Evolutionary conservation across 1,140 invertebrate genomes (phyloP).

Genomic region (Hyposmocoma kahamanoa): DNA sequence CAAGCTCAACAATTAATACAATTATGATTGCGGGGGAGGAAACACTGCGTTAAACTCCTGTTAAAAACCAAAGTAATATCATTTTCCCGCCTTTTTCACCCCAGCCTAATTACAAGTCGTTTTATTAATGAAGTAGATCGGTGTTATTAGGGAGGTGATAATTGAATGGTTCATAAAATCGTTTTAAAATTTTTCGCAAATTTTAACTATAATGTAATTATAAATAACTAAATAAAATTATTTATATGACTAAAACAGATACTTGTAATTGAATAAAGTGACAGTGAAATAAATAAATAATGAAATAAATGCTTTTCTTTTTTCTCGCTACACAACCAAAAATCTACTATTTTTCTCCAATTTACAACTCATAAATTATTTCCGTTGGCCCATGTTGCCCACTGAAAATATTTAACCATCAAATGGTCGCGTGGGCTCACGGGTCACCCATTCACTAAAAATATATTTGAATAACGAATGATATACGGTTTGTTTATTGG

Average conservation of each 20-base stretch:
- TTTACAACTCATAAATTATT: constrained; percentile 57
- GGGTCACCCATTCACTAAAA: constrained; percentile 65
- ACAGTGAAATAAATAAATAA: too few relatives aligned
- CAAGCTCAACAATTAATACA: constrained; percentile 59
- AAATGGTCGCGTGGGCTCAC: constrained; percentile 64
- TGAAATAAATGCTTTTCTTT: too few relatives aligned
- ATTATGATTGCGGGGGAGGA: constrained; percentile 52
- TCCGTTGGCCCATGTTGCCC: constrained; percentile 37
- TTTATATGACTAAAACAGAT: too few relatives aligned
- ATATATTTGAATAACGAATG: constrained; percentile 70
- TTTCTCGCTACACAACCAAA: too few relatives aligned
- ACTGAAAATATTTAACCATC: constrained; percentile 65
- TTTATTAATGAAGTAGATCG: constrained; percentile 67
- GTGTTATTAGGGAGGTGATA: constrained; percentile 54
- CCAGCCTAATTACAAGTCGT: constrained; percentile 63
- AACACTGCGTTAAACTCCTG: constrained; percentile 54
- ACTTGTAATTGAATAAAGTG: too few relatives aligned
- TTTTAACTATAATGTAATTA: too few relatives aligned
- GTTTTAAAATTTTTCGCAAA: too few relatives aligned
- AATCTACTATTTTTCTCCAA: constrained; percentile 18
- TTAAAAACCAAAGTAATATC: constrained; percentile 60
- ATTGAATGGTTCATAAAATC: too few relatives aligned
- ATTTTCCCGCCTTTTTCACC: constrained; percentile 66
- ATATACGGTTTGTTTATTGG: constrained; percentile 73
- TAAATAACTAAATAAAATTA: too few relatives aligned